Percentiles rank a stretch among this genome's conserved stretches.
These are phyloP conservation scores for Hepsetus odoe DNA, from an alignment of 2,113 vertebrate species.

Conservation along the genomic window DNA sequence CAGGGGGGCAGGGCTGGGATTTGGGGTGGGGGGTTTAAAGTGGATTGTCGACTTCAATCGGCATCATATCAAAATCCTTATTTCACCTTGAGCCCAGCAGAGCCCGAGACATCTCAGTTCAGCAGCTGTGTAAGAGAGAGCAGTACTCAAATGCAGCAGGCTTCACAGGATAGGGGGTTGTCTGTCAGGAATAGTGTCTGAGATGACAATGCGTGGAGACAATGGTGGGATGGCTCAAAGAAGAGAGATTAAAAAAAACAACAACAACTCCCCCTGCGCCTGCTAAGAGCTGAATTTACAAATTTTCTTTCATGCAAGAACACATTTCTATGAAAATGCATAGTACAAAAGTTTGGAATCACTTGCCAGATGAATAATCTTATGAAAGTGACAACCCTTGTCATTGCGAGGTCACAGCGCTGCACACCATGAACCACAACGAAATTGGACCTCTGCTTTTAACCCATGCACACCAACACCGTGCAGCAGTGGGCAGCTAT, in stretches of 20 bases:
- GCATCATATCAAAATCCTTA: conserved; percentile 50
- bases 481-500: too few relatives aligned
- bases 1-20: background rate
- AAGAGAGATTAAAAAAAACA: background rate
- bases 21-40: conserved; percentile 23
- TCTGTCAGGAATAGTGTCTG: conserved; percentile 33
- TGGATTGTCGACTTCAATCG: conserved; percentile 49
- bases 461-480: too few relatives aligned
- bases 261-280: background rate
- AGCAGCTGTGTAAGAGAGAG: background rate
- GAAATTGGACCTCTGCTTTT: too few relatives aligned
- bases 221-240: conserved; percentile 17
- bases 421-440: too few relatives aligned
- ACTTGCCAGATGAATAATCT: too few relatives aligned
- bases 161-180: conserved; percentile 9
- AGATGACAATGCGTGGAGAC: conserved; percentile 24
- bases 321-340: background rate
- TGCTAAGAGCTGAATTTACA: background rate
- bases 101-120: conserved; percentile 19
- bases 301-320: background rate
- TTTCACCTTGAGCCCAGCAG: conserved; percentile 35
- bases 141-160: background rate
- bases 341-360: too few relatives aligned
- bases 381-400: too few relatives aligned
- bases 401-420: too few relatives aligned